A percentile compares a stretch with the other conserved stretches of the same genome.
Evolutionary conservation across 2,888 invertebrate genomes (phyloP).

Genomic region (Cataglyphis albicans): DNA sequence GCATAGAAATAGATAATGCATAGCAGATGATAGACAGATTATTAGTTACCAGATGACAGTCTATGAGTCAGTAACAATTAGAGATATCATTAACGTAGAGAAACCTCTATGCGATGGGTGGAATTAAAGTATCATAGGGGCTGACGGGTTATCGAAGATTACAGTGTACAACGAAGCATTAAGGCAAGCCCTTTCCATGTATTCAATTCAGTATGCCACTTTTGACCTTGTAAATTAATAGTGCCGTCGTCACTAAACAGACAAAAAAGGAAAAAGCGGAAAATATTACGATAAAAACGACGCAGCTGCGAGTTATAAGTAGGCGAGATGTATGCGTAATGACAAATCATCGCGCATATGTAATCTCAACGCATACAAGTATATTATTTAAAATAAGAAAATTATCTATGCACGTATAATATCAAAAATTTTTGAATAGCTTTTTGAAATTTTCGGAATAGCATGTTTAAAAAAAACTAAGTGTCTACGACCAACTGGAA

Average conservation of each 20-base stretch:
- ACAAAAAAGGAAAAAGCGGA: conserved; percentile 16
- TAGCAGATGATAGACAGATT: conserved; percentile 69
- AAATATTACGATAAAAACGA: not conserved
- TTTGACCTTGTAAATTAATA: conserved; percentile 50
- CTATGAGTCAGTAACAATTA: conserved; percentile 61
- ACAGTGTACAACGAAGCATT: conserved; percentile 66
- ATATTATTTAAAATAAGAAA: not conserved
- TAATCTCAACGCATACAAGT: not conserved
- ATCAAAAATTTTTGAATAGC: not conserved
- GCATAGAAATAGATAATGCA: conserved; percentile 62
- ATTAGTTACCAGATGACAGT: conserved; percentile 70
- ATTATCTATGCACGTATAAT: not conserved
- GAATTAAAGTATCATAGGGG: conserved; percentile 51
- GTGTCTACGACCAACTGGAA: not conserved
- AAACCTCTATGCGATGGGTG: conserved; percentile 44
- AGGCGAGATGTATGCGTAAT: not conserved
- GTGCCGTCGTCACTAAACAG: conserved; percentile 27
- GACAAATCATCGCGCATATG: not conserved
- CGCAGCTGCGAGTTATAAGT: conserved; percentile 28
- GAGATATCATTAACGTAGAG: conserved; percentile 65
- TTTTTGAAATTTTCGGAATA: not conserved
- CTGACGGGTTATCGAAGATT: conserved; percentile 57
- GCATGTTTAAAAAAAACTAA: not conserved
- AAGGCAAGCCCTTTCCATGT: conserved; percentile 44
- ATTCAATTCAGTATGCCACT: conserved; percentile 34